Percentiles rank a stretch among this genome's conserved stretches.
These are phyloP conservation scores for Pipistrellus kuhlii DNA, from an alignment of 2,797 vertebrate species.

Conservation along the genomic window DNA sequence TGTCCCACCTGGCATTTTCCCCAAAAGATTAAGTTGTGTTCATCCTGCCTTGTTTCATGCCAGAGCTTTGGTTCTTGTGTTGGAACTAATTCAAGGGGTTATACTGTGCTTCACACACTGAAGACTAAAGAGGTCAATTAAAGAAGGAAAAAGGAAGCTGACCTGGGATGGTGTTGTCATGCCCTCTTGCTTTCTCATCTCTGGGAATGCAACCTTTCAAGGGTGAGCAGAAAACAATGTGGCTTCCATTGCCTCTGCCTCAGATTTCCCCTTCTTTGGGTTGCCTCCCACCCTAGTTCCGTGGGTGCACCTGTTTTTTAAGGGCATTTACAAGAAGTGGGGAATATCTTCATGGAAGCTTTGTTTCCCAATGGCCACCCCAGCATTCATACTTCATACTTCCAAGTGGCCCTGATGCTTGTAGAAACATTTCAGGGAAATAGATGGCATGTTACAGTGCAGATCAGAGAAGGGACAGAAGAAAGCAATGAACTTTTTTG, in stretches of 20 bases:
- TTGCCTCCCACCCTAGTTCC: background rate
- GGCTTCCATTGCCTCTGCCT: background rate
- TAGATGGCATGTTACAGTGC: background rate
- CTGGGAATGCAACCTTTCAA: background rate
- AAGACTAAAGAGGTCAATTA: background rate
- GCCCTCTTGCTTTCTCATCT: background rate
- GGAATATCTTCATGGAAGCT: slow-evolving; percentile 7
- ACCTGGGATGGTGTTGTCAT: background rate
- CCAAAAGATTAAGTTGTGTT: background rate
- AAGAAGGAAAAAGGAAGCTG: slow-evolving; percentile 4
- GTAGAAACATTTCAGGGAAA: background rate
- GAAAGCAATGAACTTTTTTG: slow-evolving; percentile 24
- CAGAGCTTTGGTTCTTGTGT: background rate
- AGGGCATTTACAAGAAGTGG: background rate
- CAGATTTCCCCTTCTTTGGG: slow-evolving; percentile 6
- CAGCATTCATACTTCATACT: background rate
- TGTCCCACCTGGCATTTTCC: background rate
- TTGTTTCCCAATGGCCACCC: slow-evolving; percentile 44
- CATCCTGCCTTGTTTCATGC: background rate
- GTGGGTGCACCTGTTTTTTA: background rate
- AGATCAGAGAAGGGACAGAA: slow-evolving; percentile 18
- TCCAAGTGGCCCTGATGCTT: slow-evolving; percentile 44
- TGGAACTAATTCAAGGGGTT: slow-evolving; percentile 10
- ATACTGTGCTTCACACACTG: background rate
- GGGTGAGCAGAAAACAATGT: background rate